These are phyloP conservation scores for Pyrgus malvae DNA, from an alignment of 2,888 invertebrate species.

Conservation along the genomic window DNA sequence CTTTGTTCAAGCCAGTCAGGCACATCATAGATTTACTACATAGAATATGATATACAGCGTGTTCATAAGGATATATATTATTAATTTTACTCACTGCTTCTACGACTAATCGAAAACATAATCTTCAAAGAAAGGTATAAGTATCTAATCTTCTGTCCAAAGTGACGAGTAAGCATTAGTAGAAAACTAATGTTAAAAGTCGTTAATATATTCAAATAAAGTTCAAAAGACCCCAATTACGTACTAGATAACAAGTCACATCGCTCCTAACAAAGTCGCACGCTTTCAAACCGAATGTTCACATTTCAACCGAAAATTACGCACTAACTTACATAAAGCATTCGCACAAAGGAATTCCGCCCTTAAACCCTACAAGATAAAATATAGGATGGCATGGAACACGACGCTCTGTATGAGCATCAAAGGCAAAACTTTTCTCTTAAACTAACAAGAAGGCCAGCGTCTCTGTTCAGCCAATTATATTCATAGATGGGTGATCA, in stretches of 20 bases:
- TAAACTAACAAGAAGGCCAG: conserved; percentile 54
- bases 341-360: neutral
- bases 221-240: neutral
- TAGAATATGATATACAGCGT: too few relatives aligned
- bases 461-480: conserved; percentile 59
- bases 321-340: conserved; percentile 5
- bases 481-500: conserved; percentile 69
- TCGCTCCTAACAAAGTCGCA: conserved; percentile 1
- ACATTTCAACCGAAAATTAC: conserved; percentile 14
- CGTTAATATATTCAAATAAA: too few relatives aligned
- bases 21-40: too few relatives aligned
- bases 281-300: conserved; percentile 8
- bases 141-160: too few relatives aligned
- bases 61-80: too few relatives aligned
- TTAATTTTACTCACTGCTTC: too few relatives aligned
- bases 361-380: neutral
- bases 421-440: conserved; percentile 60
- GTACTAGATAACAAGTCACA: too few relatives aligned
- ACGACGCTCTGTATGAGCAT: conserved; percentile 35
- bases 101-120: too few relatives aligned
- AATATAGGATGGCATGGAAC: neutral
- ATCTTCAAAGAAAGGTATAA: too few relatives aligned
- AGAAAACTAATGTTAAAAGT: too few relatives aligned
- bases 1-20: too few relatives aligned
- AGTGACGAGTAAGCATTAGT: too few relatives aligned